phyloP scores from a whole-genome alignment of 1,140 invertebrate species.

The Macrosteles quadrilineatus region DNA sequence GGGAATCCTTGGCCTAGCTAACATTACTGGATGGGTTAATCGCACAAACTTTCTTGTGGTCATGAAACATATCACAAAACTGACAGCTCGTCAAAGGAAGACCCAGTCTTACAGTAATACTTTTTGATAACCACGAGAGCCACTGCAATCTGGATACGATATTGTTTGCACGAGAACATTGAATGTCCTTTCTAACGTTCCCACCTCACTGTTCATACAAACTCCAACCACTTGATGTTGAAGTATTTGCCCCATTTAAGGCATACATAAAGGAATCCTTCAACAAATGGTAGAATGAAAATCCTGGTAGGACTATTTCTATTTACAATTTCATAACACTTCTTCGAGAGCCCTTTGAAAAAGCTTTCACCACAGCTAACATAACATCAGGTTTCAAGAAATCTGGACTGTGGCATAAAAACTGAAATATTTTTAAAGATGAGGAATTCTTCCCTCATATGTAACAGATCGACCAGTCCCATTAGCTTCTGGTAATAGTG shows the following conservation, averaged over 20 bases:
- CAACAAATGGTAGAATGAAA: not conserved
- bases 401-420: no score
- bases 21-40: slow-evolving; percentile 38
- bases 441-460: no score
- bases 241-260: slow-evolving; percentile 38
- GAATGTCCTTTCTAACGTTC: slow-evolving; percentile 23
- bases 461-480: no score
- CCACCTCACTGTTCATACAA: slow-evolving; percentile 38
- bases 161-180: not conserved
- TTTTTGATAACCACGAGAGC: slow-evolving; percentile 34
- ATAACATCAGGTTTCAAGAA: no score
- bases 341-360: no score
- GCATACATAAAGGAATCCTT: not conserved
- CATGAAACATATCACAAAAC: slow-evolving; percentile 1
- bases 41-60: slow-evolving; percentile 36
- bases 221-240: slow-evolving; percentile 37
- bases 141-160: not conserved
- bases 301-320: not conserved
- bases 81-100: not conserved
- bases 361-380: no score
- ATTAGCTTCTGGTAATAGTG: no score
- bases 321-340: not conserved
- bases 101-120: slow-evolving; percentile 39
- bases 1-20: slow-evolving; percentile 36
- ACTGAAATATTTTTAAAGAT: no score